phyloP scores from a whole-genome alignment of 23 tunicate genomes.

The Diplosoma virens region DNA sequence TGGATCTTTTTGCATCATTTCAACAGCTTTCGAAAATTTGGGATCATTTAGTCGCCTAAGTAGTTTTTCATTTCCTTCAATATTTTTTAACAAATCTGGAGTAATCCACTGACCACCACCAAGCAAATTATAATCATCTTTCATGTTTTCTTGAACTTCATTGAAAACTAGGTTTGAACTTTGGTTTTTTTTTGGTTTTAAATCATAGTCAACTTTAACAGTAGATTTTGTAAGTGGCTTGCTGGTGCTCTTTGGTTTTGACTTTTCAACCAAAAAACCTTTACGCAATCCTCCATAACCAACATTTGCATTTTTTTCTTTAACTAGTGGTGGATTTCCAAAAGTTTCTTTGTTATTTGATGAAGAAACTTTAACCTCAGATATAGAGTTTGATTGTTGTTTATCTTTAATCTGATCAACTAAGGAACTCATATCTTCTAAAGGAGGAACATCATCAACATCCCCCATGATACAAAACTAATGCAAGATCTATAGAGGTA shows the following conservation, averaged over 20 bases:
- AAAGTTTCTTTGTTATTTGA: not conserved
- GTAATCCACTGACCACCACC: conserved; percentile 54
- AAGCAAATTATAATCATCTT: conserved; percentile 6
- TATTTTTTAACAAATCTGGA: conserved; percentile 54
- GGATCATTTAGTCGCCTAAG: conserved; percentile 61
- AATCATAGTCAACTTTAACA: conserved; percentile 33
- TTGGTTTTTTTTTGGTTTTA: conserved; percentile 18
- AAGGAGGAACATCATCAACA: conserved; percentile 57
- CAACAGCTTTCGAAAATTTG: conserved; percentile 49
- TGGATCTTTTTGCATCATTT: conserved; percentile 81
- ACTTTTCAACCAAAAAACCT: conserved; percentile 47
- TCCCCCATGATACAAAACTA: too few species aligned
- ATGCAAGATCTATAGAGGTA: too few species aligned
- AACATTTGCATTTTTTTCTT: not conserved
- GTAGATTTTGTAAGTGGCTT: not conserved
- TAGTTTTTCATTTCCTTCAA: conserved; percentile 61
- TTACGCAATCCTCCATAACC: conserved; percentile 88
- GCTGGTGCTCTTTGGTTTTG: not conserved
- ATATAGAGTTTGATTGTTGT: not conserved
- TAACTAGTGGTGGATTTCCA: not conserved
- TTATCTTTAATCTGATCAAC: conserved; percentile 62
- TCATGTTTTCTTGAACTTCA: conserved; percentile 76
- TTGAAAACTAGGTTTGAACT: conserved; percentile 37
- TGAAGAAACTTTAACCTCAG: not conserved
- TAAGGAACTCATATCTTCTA: conserved; percentile 70